Base-by-base conservation (phyloP, 2,888 invertebrate species). In the Hylaea fasciaria region DNA sequence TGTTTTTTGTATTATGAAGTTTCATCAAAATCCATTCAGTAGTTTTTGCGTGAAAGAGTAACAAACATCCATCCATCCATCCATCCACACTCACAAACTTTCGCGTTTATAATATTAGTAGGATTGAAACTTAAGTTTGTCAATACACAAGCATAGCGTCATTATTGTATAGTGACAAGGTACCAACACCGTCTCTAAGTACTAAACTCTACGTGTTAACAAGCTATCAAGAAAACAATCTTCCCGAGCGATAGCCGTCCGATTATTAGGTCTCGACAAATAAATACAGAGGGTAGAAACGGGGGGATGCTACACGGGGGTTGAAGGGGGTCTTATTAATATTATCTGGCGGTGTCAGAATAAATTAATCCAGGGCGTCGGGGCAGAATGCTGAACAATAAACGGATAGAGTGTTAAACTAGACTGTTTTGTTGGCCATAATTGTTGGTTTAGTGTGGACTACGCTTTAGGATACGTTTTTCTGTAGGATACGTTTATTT, bases 191-290 rank as follows among this genome's bases (percentile, higher is more conserved):
- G 11, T 37, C 35, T 57, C 49, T 35, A 50, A 40, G 40, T 47
- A 57, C 39, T 58, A 9, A 44, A 47, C 37, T 64, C 57, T 49
- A 63, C 68, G 59, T 71, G 72, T 74, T 82, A 86, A 86, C 85
- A 84, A 84, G 82, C 81, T 81, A 86, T 87, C 80, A 79, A 74
- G 74, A 81, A 84, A 85, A 85, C 83, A 84, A 80, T 86, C 84
- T 79, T 74, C 80, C 71, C 65, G 57, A 72, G 71, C 72, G 79
- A 82, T 84, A 79, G 77, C 77, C 61, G 59, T 64, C 60, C 59
- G 78, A 76, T 77, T 74, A 79, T 81, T 79, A 78, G 74, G 74
- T 75, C 57, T 41, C 55, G 68, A 77, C 68, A 71, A 69, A 72
- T 70, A 72, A 74, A 72, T 74, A 71, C 45, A 17, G 53, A 58